Percentiles rank a stretch among this genome's conserved stretches.
These are phyloP conservation scores for Cebidichthys violaceus DNA, from an alignment of 2,113 vertebrate genomes.

Conservation along the genomic window DNA sequence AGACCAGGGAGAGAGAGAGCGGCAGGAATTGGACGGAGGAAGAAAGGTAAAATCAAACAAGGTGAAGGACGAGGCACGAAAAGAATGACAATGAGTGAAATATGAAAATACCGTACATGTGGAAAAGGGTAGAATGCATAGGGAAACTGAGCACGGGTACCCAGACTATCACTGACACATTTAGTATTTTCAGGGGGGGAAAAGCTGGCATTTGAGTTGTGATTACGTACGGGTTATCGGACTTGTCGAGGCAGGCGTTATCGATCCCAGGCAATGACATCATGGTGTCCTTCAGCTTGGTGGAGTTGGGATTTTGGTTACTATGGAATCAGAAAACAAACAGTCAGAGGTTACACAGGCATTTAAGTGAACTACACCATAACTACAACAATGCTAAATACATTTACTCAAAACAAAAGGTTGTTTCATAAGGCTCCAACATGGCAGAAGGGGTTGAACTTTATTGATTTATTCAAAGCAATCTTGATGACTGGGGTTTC, in stretches of 20 bases:
- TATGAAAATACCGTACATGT: not conserved
- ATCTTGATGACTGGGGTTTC: not conserved
- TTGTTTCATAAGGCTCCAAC: not conserved
- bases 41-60: constrained; percentile 52
- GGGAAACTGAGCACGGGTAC: not conserved
- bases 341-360: not conserved
- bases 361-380: not conserved
- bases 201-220: constrained; percentile 21
- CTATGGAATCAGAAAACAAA: constrained; percentile 74
- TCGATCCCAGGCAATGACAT: constrained; percentile 92
- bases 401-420: not conserved
- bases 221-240: constrained; percentile 74
- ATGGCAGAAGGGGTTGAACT: not conserved
- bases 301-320: constrained; percentile 86
- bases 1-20: constrained; percentile 7
- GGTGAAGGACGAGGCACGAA: constrained; percentile 20
- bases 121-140: not conserved
- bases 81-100: constrained; percentile 59
- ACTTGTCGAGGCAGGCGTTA: constrained; percentile 84
- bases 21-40: constrained; percentile 20
- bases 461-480: constrained; percentile 4
- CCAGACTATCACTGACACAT: not conserved
- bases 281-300: constrained; percentile 85
- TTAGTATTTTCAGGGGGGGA: not conserved
- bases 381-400: constrained; percentile 1